These are phyloP conservation scores for Thecophora atra DNA, from an alignment of 2,888 invertebrate genomes.

Conservation along the genomic window DNA sequence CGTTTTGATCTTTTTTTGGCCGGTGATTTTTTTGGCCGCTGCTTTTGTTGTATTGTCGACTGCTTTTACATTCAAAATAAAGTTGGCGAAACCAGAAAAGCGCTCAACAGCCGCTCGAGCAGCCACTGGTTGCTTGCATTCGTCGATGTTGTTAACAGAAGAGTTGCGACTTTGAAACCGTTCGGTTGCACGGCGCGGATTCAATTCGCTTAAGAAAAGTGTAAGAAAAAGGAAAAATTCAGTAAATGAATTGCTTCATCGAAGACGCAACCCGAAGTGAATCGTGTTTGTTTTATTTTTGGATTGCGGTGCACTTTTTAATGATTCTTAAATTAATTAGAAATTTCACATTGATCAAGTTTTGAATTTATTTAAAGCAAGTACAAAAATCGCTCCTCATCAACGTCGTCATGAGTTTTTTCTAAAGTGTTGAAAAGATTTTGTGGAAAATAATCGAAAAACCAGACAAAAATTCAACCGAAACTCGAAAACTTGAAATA, in stretches of 20 bases:
- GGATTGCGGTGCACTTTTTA: too few relatives aligned
- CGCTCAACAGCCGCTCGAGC: constrained; percentile 1
- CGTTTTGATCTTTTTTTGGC: neutral
- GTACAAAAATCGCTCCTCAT: too few relatives aligned
- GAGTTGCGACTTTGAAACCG: constrained; percentile 51
- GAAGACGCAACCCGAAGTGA: too few relatives aligned
- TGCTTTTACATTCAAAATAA: constrained; percentile 1
- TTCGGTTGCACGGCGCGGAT: constrained; percentile 47
- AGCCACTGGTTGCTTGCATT: constrained; percentile 39
- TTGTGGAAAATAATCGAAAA: too few relatives aligned
- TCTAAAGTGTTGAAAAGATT: too few relatives aligned
- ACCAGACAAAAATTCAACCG: neutral
- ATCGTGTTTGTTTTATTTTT: too few relatives aligned
- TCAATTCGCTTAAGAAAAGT: neutral
- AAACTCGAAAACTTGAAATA: neutral
- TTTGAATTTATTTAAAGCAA: too few relatives aligned
- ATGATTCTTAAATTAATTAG: too few relatives aligned
- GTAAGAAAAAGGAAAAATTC: too few relatives aligned
- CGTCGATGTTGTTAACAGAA: constrained; percentile 49
- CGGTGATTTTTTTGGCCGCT: neutral
- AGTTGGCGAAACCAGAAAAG: neutral
- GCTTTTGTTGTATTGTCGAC: neutral
- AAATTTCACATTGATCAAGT: too few relatives aligned
- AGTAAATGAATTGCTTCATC: too few relatives aligned
- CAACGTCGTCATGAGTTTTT: too few relatives aligned